Percentiles rank a stretch among this genome's conserved stretches.
Evolutionary conservation across 2,888 invertebrate genomes (phyloP).

Genomic region (Lycophotia porphyrea): DNA sequence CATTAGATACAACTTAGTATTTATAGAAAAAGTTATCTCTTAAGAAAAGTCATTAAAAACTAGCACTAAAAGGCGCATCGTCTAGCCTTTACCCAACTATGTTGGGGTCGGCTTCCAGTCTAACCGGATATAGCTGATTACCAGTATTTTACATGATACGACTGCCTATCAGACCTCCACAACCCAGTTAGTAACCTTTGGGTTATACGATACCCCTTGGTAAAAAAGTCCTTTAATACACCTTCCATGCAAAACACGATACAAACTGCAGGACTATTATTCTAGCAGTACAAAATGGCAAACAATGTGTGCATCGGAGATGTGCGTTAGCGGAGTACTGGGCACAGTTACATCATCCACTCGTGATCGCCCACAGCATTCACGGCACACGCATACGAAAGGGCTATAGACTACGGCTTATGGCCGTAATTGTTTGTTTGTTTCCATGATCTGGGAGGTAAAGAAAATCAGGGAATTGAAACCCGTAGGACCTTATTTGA

Average conservation of each 20-base stretch:
- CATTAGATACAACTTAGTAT: not conserved
- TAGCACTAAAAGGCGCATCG: not conserved
- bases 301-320: conserved; percentile 42
- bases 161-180: no score
- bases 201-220: no score
- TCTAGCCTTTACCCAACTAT: no score
- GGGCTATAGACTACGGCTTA: conserved; percentile 38
- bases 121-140: not conserved
- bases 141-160: no score
- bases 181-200: no score
- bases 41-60: not conserved
- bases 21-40: not conserved
- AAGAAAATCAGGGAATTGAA: conserved; percentile 13
- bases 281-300: conserved; percentile 40
- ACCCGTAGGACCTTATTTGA: not conserved
- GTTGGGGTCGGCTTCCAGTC: not conserved
- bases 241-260: not conserved
- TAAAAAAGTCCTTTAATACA: not conserved
- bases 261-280: conserved; percentile 32
- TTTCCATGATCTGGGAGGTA: conserved; percentile 56
- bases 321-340: conserved; percentile 52
- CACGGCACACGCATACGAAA: conserved; percentile 71
- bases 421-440: conserved; percentile 62
- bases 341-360: conserved; percentile 56
- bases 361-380: conserved; percentile 83